Evolutionary conservation across 2,797 vertebrate species (phyloP), one percentile per base, ranked within the genome.

Genomic region (Gallinago solitaria): DNA sequence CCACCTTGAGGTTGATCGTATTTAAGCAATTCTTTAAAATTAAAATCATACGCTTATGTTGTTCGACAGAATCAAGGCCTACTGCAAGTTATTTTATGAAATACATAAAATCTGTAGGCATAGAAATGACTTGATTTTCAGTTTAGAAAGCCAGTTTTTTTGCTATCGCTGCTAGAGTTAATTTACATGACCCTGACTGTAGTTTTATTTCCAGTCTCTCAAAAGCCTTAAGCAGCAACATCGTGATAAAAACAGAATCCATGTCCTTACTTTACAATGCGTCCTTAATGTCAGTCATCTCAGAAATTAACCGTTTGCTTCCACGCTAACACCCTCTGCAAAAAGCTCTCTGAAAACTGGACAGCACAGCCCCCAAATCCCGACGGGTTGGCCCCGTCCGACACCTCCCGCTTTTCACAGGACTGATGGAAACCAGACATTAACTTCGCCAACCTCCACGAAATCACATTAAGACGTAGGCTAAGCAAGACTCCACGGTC

Each of bases 201-300:
- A 89, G 64, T 89, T 87, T 75, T 80, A 79, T 90, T 96, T 92
- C 63, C 59, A 73, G 9, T 57, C 57, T 75, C 57, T 89, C 69
- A 63, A 89, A 89, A 92, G 57, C 83, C 89, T 96, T 92, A 93
- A 95, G 64, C 75, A 92, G 81, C 35, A 71, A 51, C 47, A 59
- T 20, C 5, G 12, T 33, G 81, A 70, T 32, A 74, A 14, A 47
- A 54, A 4, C 16, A 19, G 83, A 89, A 92, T 85, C 68, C 10
- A 17, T 43, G 37, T 64, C 54, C 69, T 78, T 70, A 33, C 21
- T 70, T 87, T 65, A 15, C 37, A 48, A 75, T n/a, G 19, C 16
- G 8, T 73, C 59, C 76, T 88, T 80, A 67, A 63, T 14, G 25
- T 59, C 33, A 69, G 1, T 89, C 45, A 89, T 83, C 93, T 94